Base-by-base conservation (phyloP, 1,140 invertebrate genomes). In the Hyphantria cunea region DNA sequence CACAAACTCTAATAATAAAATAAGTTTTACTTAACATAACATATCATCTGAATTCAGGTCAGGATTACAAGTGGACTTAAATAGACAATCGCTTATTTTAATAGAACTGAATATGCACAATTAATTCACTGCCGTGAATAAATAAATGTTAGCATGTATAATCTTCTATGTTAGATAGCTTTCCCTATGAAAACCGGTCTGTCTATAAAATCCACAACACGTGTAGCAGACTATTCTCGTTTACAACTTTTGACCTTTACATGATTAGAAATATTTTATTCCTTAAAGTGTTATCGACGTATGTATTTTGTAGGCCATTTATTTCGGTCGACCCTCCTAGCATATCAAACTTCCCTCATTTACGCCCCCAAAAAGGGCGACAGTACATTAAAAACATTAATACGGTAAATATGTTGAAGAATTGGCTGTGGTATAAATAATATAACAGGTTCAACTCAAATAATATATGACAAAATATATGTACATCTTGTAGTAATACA, bases 341-440 rank as follows among this genome's bases (percentile, higher is more conserved):
- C 58, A 13, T 49, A 47, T 53, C 66, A 66, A 69, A 62, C 65
- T 70, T 74, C 50, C 72, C 72, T 62, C 59, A 68, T 56, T 60
- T 54, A 52, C 37, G 33, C 47, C 53, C 25, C 17, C 34, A 59
- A 44, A 52, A 25, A 47, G 66, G 60, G 68, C 54, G 59, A 45
- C 59, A 49, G 65, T 42, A 50, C 55, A 14, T 39, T 37, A 64
- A 55, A 50, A 72, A 69, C 33, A 54, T 13, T 10, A 10, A 17
- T 4, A 12, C 45, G 2, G 11, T 32, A 10, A n/a, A 0, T 8
- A 56, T 10, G 10, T 48, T 37, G 0, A 11, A 47, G 9, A 7
- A 56, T 31, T 37, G 13, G 15, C 31, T 14, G n/a, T n/a, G 13
- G 37, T 13, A 4, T 8, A 11, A 48, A n/a, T 9, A 12, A 47